phyloP scores from a whole-genome alignment of 2,797 vertebrate species.

The Micropoecilia bifurca region DNA sequence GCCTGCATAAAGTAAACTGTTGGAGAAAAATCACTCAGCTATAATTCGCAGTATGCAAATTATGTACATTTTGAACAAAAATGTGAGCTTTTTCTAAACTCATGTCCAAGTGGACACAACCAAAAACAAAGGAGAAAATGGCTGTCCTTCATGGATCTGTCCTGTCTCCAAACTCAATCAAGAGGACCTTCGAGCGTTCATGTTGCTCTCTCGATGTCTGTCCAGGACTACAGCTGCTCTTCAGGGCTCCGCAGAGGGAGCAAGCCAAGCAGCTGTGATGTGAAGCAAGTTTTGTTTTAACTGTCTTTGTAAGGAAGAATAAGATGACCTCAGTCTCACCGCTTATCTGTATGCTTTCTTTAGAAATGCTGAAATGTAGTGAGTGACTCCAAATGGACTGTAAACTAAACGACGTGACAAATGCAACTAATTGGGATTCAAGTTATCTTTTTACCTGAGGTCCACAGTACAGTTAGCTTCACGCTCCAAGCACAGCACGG shows the following conservation, averaged over 20 bases:
- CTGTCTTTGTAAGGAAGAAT: not conserved
- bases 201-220: too few species aligned
- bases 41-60: not conserved
- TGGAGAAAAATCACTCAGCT: not conserved
- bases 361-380: constrained; percentile 7
- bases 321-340: constrained; percentile 30
- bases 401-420: constrained; percentile 10
- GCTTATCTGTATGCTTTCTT: constrained; percentile 22
- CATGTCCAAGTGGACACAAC: not conserved
- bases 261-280: too few species aligned
- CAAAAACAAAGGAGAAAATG: not conserved
- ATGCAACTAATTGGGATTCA: not conserved
- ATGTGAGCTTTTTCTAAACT: not conserved
- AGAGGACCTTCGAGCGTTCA: too few species aligned
- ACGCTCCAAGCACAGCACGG: not conserved
- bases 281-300: not conserved
- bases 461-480: constrained; percentile 7
- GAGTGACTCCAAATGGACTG: constrained; percentile 5
- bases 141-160: too few species aligned
- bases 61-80: not conserved
- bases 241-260: too few species aligned
- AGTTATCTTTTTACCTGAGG: constrained; percentile 4
- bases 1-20: not conserved
- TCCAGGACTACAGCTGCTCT: too few species aligned
- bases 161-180: too few species aligned